phyloP scores from a whole-genome alignment of 2,888 invertebrate species.

The Ornithoptera priamus region DNA sequence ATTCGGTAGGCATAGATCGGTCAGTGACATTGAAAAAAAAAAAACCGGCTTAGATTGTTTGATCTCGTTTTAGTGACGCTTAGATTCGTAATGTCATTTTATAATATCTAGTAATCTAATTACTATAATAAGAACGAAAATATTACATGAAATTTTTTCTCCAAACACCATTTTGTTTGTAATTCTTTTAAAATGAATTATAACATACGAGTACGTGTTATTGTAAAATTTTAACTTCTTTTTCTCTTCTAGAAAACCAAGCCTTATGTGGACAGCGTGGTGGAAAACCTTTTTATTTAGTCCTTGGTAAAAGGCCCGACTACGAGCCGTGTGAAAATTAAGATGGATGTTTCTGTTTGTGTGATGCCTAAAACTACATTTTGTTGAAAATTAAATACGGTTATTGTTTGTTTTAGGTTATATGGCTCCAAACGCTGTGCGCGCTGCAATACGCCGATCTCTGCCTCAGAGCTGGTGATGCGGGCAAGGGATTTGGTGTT shows the following conservation, averaged over 20 bases:
- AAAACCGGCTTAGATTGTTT: constrained; percentile 24
- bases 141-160: neutral
- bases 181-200: no score
- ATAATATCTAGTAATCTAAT: constrained; percentile 1
- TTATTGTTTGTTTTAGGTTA: constrained; percentile 81
- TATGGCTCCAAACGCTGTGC: constrained; percentile 94
- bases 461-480: constrained; percentile 96
- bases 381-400: neutral
- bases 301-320: no score
- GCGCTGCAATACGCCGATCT: constrained; percentile 93
- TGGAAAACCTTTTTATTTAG: no score
- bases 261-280: no score
- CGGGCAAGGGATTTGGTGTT: constrained; percentile 94
- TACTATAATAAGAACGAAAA: neutral
- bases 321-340: no score
- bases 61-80: constrained; percentile 15
- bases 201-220: no score
- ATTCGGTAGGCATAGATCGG: constrained; percentile 16
- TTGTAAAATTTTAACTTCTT: no score
- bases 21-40: constrained; percentile 25
- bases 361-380: neutral
- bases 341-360: no score
- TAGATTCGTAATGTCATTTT: neutral
- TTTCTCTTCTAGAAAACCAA: no score
- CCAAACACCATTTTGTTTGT: neutral